These are phyloP conservation scores for Bibio marci DNA, from an alignment of 2,888 invertebrate genomes.

Conservation along the genomic window DNA sequence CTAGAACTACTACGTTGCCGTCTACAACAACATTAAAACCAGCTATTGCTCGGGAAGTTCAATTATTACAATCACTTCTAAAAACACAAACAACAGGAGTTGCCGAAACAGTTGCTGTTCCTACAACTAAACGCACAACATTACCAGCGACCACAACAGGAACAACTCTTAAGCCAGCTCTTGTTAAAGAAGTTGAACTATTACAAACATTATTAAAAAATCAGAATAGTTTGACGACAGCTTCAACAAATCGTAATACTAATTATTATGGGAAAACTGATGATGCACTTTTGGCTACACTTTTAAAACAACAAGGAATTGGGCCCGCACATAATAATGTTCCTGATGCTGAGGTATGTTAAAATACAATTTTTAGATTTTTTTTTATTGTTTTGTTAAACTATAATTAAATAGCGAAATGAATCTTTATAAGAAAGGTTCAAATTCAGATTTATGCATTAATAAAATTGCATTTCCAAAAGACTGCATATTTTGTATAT, in stretches of 20 bases:
- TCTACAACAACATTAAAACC: slow-evolving; percentile 23
- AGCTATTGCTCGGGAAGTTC: slow-evolving; percentile 12
- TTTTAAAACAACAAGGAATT: slow-evolving; percentile 54
- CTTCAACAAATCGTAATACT: slow-evolving; percentile 29
- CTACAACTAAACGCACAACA: slow-evolving; percentile 1
- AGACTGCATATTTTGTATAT: too few species aligned
- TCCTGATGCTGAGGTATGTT: slow-evolving; percentile 17
- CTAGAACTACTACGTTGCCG: slow-evolving; percentile 17
- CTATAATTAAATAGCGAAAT: too few species aligned
- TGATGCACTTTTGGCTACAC: slow-evolving; percentile 50
- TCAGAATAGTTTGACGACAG: slow-evolving; percentile 17
- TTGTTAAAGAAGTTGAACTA: slow-evolving; percentile 12
- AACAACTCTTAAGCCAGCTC: slow-evolving; percentile 20
- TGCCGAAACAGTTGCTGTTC: neutral
- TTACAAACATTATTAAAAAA: slow-evolving; percentile 13
- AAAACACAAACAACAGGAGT: neutral
- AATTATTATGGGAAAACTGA: slow-evolving; percentile 39
- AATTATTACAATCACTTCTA: slow-evolving; percentile 12
- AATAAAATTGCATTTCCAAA: too few species aligned
- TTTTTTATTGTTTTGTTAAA: slow-evolving; percentile 20
- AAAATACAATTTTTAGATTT: too few species aligned
- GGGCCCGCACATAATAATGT: slow-evolving; percentile 38
- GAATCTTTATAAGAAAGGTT: too few species aligned
- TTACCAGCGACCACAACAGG: slow-evolving; percentile 18
- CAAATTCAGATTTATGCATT: too few species aligned